A percentile compares a stretch with the other conserved stretches of the same genome.
Evolutionary conservation across 2,113 vertebrate genomes (phyloP).

Genomic region (Dasyprocta punctata): DNA sequence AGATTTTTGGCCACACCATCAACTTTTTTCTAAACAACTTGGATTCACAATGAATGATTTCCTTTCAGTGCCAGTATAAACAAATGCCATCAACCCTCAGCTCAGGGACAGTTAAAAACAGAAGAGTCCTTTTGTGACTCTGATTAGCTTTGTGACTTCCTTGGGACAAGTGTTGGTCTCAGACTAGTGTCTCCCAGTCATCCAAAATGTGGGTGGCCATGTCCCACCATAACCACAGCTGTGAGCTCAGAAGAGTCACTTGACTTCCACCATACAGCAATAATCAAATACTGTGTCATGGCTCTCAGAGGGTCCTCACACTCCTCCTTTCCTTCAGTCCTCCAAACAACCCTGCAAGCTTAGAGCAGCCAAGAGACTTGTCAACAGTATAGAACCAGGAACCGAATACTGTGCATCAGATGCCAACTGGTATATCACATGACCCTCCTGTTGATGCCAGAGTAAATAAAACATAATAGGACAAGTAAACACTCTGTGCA

Average conservation of each 20-base stretch:
- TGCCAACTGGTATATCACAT: not conserved
- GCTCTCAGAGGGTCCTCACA: not conserved
- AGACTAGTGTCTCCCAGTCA: conserved; percentile 21
- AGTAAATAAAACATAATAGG: not conserved
- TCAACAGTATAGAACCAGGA: not conserved
- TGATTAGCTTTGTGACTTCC: conserved; percentile 61
- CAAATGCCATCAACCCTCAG: conserved; percentile 66
- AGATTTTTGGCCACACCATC: conserved; percentile 38
- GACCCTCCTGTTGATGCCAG: not conserved
- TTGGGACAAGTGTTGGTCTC: conserved; percentile 49
- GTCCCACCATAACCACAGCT: not conserved
- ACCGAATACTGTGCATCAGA: not conserved
- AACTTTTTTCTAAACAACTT: conserved; percentile 58
- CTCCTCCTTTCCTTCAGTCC: not conserved
- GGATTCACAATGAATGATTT: conserved; percentile 60
- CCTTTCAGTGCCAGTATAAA: conserved; percentile 67
- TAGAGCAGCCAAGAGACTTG: not conserved
- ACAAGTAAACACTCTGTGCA: not conserved
- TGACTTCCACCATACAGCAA: conserved; percentile 6
- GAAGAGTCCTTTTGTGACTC: conserved; percentile 53
- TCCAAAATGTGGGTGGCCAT: conserved; percentile 68
- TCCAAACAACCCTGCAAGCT: not conserved
- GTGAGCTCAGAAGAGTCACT: conserved; percentile 41
- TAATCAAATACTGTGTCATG: conserved; percentile 41
- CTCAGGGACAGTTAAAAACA: conserved; percentile 68